phyloP scores from a whole-genome alignment of 2,113 vertebrate genomes.

The Prionailurus bengalensis region DNA sequence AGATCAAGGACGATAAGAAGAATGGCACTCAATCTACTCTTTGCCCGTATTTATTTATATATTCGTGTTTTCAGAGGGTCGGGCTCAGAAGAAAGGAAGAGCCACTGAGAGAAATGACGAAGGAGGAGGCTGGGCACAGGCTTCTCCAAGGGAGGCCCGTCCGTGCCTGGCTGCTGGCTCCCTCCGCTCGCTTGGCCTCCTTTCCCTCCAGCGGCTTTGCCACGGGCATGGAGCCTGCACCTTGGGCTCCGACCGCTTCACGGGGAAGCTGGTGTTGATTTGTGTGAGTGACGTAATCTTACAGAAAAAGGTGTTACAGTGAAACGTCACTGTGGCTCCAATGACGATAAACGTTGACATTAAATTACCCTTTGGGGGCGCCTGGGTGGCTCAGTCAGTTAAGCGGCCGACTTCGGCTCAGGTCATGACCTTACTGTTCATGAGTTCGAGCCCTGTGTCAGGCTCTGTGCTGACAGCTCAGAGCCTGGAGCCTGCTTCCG shows the following conservation, averaged over 20 bases:
- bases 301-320: not conserved
- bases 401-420: accelerated
- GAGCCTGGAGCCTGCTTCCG: no score
- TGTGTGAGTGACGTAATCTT: not conserved
- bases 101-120: not conserved
- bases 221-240: not conserved
- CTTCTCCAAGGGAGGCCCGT: no score
- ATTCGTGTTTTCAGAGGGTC: not conserved
- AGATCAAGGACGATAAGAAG: not conserved
- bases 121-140: no score
- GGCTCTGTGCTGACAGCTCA: no score
- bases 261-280: not conserved
- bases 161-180: not conserved
- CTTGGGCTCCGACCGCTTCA: not conserved
- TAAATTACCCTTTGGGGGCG: not conserved
- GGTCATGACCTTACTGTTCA: no score
- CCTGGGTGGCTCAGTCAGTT: no score
- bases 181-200: not conserved
- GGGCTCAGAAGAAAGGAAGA: not conserved
- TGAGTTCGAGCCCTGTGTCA: no score
- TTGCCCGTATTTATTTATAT: not conserved
- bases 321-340: not conserved
- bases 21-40: not conserved
- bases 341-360: not conserved
- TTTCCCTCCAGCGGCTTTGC: not conserved